These are phyloP conservation scores for Lepilemur septentrionalis DNA, from an alignment of 2,797 vertebrate species.

Conservation along the genomic window DNA sequence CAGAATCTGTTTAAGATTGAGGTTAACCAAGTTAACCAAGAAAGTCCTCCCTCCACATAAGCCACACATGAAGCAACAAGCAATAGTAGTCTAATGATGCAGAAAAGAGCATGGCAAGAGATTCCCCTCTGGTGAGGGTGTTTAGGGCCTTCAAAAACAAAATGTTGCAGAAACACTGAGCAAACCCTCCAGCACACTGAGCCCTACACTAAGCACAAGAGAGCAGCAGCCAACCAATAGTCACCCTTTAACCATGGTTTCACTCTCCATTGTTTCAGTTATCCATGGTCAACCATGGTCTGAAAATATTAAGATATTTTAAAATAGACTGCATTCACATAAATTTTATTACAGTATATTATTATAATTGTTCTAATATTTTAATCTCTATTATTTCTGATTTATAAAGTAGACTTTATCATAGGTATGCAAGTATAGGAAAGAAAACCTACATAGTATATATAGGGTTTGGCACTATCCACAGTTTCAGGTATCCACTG, in stretches of 20 bases:
- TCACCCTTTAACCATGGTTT: not conserved
- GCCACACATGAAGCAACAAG: not conserved
- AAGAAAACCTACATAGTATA: not conserved
- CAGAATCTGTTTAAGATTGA: not conserved
- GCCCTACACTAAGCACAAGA: not conserved
- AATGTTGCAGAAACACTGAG: not conserved
- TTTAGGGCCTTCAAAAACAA: not conserved
- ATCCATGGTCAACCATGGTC: not conserved
- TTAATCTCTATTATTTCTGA: not conserved
- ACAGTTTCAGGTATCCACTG: too few relatives aligned
- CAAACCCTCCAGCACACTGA: not conserved
- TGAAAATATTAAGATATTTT: not conserved
- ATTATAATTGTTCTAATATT: not conserved
- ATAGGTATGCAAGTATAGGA: not conserved
- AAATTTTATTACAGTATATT: not conserved
- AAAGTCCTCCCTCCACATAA: not conserved
- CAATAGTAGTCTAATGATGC: not conserved
- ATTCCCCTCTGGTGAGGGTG: accelerated
- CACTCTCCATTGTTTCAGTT: not conserved
- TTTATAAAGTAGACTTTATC: not conserved
- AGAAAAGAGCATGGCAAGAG: not conserved
- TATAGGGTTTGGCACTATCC: not conserved
- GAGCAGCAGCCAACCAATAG: not conserved
- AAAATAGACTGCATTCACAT: not conserved
- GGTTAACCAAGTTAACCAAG: not conserved